Base-by-base conservation (phyloP, 2,888 invertebrate genomes). In the Parthenolecanium corni region DNA sequence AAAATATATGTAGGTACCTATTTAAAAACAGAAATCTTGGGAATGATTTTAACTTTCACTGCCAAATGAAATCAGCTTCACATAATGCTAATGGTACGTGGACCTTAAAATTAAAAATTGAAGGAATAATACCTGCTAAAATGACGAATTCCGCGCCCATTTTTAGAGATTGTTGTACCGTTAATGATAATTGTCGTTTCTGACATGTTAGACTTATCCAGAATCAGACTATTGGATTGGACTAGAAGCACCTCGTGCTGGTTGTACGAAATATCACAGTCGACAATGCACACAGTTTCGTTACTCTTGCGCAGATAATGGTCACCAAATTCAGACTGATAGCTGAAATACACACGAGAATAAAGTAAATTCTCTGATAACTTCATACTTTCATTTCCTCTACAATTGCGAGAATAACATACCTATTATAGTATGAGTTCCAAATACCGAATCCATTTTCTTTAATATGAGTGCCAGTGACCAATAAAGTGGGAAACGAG, bases 111-210 rank as follows among this genome's bases (percentile, higher is more conserved):
- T n/a, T n/a, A n/a, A n/a, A n/a, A n/a, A n/a, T n/a, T n/a, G n/a
- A n/a, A n/a, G 31, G 31, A 31, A 44, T 58, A 64, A 51, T 66
- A 74, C 73, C 73, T 76, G 47, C 93, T 91, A 69, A 89, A 86
- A 69, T 96, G 95, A 62, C 82, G 80, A 66, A 96, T 83, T 14
- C 95, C 92, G 72, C 81, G 82, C 0, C 86, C 87, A 72, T 98
- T 98, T 70, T 90, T 87, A 0, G 83, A 83, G 42, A 98, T 86
- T 64, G 86, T 76, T 56, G 86, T 86, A 68, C 83, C 83, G 69
- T 94, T 93, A 2, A 98, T 80, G 76, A 89, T 89, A 67, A 96
- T 83, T 0, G 87, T 85, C 52, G 96, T 85, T 77, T 93, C 91
- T 0, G 92, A 90, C 56, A 95, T 80, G 71, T 92, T 91, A 65